Percentiles rank a stretch among this genome's conserved stretches.
phyloP scores from a whole-genome alignment of 2,797 vertebrate genomes.

The Amazonetta brasiliensis region DNA sequence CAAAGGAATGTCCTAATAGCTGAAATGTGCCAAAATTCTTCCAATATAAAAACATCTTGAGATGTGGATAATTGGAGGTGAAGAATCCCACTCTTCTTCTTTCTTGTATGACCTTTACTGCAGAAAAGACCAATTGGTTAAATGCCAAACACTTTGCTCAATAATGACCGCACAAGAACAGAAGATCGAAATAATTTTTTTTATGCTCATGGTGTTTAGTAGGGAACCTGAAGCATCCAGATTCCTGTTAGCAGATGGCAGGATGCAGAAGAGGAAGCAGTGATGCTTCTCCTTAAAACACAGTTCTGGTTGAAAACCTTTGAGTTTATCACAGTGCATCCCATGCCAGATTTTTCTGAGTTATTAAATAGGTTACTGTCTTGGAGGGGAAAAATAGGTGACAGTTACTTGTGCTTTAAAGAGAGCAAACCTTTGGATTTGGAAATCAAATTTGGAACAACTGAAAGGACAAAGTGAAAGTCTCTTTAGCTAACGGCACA shows the following conservation, averaged over 20 bases:
- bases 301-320: neutral
- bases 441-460: neutral
- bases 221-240: neutral
- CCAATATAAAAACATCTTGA: neutral
- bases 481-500: neutral
- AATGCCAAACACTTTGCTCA: neutral
- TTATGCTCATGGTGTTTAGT: neutral
- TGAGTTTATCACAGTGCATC: neutral
- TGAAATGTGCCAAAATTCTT: neutral
- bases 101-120: accelerated
- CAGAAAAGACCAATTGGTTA: neutral
- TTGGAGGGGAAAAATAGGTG: neutral
- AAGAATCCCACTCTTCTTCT: neutral
- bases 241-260: neutral
- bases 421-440: neutral
- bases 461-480: neutral
- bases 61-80: neutral
- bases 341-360: neutral
- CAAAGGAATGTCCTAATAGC: neutral
- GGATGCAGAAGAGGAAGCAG: neutral
- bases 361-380: neutral
- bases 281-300: neutral
- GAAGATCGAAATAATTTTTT: neutral
- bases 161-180: neutral
- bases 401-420: neutral